Base-by-base conservation (phyloP, 2,113 vertebrate species). In the Oreochromis niloticus region DNA sequence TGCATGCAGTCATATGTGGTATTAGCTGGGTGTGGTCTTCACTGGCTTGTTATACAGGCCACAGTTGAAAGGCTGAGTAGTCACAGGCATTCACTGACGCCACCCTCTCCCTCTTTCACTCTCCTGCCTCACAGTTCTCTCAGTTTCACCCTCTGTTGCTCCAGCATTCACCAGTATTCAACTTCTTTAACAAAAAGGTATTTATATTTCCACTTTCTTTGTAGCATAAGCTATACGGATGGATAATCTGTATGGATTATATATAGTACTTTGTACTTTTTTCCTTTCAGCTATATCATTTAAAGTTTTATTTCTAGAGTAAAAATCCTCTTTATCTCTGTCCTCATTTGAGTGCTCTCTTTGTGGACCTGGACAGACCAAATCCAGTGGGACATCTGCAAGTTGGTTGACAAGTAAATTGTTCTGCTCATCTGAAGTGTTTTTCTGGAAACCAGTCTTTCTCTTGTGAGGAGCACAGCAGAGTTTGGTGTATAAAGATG, bases 21-120 rank as follows among this genome's bases (percentile, higher is more conserved):
- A 89, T 90, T 14, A 50, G 87, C 92, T 91, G 94, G 95, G 95
- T 90, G 95, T 95, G 95, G 90, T 85, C 79, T 91, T 85, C 54
- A 85, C 86, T 22, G 78, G 22, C 73, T 66, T 56, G 91, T 88
- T 88, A 89, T 89, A 96, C 91, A 96, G 94, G 90, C 88, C 93
- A 83, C 30, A 59, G 87, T 61, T 89, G 86, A 93, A 91, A 93
- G 83, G 80, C 80, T 55, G 90, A 84, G 61, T 66, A 88, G 73
- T 66, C 73, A 48, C 61, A 66, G 48, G 68, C 84, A 59, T 84
- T 85, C 59, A 80, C 80, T 59, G 46, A 86, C 57, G 4, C 79
- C 82, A 84, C 56, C 36, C 85, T 66, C 83, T 81, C 56, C 41
- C 39, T 32, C 83, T 68, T 75, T 73, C 32, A 54, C 84, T 55